A percentile compares a stretch with the other conserved stretches of the same genome.
These are phyloP conservation scores for Onthophagus sagittarius DNA, from an alignment of 2,888 invertebrate species.

Conservation along the genomic window DNA sequence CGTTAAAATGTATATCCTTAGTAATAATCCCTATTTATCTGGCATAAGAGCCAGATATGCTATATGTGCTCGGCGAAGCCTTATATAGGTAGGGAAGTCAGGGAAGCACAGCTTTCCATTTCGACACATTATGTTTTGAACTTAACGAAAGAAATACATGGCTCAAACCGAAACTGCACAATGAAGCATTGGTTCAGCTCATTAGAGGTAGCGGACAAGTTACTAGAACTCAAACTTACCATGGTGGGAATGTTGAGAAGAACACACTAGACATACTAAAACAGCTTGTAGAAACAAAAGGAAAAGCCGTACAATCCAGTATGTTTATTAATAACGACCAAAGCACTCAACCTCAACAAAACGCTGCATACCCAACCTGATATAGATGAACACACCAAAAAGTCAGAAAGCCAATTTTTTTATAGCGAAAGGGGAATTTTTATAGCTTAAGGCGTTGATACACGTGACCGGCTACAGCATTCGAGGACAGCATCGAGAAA, in stretches of 20 bases:
- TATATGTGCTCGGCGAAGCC: slow-evolving; percentile 15
- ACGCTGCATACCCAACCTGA: too few species aligned
- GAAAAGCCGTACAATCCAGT: too few species aligned
- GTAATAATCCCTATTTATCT: slow-evolving; percentile 16
- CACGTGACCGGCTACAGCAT: too few species aligned
- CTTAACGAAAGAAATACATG: too few species aligned
- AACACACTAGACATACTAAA: neutral
- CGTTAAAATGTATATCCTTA: slow-evolving; percentile 17
- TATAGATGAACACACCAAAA: too few species aligned
- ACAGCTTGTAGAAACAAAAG: too few species aligned
- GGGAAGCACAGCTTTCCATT: neutral
- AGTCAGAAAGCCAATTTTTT: neutral
- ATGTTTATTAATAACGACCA: too few species aligned
- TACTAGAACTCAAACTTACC: slow-evolving; percentile 4
- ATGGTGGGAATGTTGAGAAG: slow-evolving; percentile 3
- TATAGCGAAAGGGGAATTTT: too few species aligned
- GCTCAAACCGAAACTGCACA: too few species aligned
- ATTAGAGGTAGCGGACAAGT: neutral
- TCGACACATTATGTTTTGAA: too few species aligned
- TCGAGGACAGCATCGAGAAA: neutral
- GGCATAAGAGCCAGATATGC: slow-evolving; percentile 12
- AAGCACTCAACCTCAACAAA: neutral
- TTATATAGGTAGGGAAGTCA: neutral
- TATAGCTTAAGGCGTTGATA: too few species aligned
- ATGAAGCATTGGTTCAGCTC: slow-evolving; percentile 1